These are phyloP conservation scores for Tachina lurida DNA, from an alignment of 2,888 invertebrate species.

Conservation along the genomic window DNA sequence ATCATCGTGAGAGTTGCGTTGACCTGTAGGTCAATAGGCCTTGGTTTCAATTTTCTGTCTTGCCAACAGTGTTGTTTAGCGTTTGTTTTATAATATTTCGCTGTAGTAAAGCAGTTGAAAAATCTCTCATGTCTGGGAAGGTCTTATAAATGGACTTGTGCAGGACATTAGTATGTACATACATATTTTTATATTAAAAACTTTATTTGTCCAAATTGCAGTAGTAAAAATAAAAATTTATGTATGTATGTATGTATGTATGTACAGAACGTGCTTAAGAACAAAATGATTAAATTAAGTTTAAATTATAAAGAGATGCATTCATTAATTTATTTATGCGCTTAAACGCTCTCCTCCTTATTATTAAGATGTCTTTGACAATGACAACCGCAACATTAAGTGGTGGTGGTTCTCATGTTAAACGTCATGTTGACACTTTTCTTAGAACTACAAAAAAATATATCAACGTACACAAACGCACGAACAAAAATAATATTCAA, in stretches of 20 bases:
- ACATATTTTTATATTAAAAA: background rate
- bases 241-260: background rate
- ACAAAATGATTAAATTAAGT: slow-evolving; percentile 8
- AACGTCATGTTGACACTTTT: slow-evolving; percentile 71
- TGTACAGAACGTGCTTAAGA: background rate
- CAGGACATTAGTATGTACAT: no score
- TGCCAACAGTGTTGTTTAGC: no score
- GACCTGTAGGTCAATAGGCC: no score
- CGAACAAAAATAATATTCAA: slow-evolving; percentile 34
- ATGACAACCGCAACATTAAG: slow-evolving; percentile 70
- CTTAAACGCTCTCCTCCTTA: slow-evolving; percentile 46
- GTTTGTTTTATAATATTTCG: no score
- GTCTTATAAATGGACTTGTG: no score
- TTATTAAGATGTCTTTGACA: slow-evolving; percentile 65
- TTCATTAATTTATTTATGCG: slow-evolving; percentile 51
- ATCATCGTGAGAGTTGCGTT: no score
- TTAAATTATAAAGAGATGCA: slow-evolving; percentile 30
- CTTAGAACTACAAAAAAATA: slow-evolving; percentile 61
- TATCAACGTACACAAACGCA: slow-evolving; percentile 3
- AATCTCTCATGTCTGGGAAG: no score
- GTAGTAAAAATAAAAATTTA: background rate
- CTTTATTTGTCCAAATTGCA: background rate
- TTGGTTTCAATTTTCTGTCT: no score
- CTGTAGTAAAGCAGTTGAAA: no score
- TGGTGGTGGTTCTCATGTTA: slow-evolving; percentile 70